Percentiles rank a stretch among this genome's conserved stretches.
Conservation (phyloP, 1,140 invertebrate genomes). For the Pteromalus puparum region DNA sequence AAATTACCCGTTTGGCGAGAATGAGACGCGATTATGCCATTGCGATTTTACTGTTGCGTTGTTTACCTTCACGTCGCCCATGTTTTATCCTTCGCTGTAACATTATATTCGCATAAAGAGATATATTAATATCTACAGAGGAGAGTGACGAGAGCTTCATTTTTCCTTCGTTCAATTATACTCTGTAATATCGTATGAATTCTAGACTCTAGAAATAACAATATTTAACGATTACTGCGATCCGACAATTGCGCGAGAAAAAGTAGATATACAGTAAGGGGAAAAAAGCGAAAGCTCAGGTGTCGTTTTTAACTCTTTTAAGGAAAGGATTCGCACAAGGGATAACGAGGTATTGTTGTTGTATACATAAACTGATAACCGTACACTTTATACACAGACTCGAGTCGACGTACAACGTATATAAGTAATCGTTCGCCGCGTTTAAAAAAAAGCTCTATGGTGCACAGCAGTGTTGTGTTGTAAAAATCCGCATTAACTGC, state of each 20-base stretch:
- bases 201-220: neutral
- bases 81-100: slow-evolving; percentile 31
- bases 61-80: slow-evolving; percentile 11
- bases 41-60: slow-evolving; percentile 38
- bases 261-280: too few relatives aligned
- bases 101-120: neutral
- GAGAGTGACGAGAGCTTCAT: neutral
- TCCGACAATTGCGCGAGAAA: slow-evolving; percentile 36
- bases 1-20: neutral
- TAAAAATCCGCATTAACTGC: slow-evolving; percentile 7
- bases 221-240: slow-evolving; percentile 26
- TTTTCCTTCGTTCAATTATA: slow-evolving; percentile 35
- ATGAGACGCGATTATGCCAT: slow-evolving; percentile 1
- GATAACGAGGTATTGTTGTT: slow-evolving; percentile 27
- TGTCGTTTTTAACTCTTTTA: slow-evolving; percentile 30
- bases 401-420: slow-evolving; percentile 69
- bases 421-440: slow-evolving; percentile 49
- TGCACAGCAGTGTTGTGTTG: slow-evolving; percentile 3
- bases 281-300: slow-evolving; percentile 3
- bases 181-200: slow-evolving; percentile 4
- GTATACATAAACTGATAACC: slow-evolving; percentile 41
- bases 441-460: slow-evolving; percentile 33
- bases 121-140: neutral
- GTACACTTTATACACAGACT: slow-evolving; percentile 64
- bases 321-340: slow-evolving; percentile 39